Percentiles rank a stretch among this genome's conserved stretches.
Conservation (phyloP, 2,113 vertebrate genomes). For the Loxodonta africana region DNA sequence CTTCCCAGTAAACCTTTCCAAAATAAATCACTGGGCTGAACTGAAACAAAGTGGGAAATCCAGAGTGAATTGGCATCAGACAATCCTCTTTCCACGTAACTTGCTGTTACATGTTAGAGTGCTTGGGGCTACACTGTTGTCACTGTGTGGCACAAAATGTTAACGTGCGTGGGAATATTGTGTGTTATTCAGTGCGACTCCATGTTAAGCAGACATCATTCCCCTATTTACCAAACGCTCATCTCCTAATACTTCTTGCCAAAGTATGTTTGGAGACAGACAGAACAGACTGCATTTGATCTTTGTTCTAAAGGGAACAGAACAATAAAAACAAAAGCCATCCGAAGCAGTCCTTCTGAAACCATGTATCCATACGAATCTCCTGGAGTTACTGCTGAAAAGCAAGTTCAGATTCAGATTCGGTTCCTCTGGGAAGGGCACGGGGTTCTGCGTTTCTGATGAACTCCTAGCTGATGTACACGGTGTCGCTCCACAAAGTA, state of each 20-base stretch:
- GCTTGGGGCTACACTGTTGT: fast-evolving
- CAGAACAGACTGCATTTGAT: background rate
- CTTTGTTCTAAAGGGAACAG: background rate
- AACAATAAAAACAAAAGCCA: background rate
- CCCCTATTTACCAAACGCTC: background rate
- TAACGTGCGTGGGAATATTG: background rate
- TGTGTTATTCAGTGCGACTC: background rate
- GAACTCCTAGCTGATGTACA: background rate
- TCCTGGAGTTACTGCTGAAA: conserved; percentile 61
- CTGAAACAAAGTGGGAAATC: background rate
- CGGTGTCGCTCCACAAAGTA: background rate
- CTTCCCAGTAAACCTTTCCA: background rate
- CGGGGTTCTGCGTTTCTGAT: background rate
- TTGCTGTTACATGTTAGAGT: background rate
- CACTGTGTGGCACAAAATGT: background rate
- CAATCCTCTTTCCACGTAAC: fast-evolving
- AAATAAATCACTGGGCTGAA: background rate
- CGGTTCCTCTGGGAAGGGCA: background rate
- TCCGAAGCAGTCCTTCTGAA: background rate
- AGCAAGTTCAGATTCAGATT: conserved; percentile 48
- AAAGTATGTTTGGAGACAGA: background rate
- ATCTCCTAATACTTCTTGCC: background rate
- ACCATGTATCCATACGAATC: background rate
- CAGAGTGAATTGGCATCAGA: background rate
- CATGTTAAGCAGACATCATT: background rate